Evolutionary conservation across 2,888 invertebrate genomes (phyloP).

Genomic region (Dichetophora obliterata): DNA sequence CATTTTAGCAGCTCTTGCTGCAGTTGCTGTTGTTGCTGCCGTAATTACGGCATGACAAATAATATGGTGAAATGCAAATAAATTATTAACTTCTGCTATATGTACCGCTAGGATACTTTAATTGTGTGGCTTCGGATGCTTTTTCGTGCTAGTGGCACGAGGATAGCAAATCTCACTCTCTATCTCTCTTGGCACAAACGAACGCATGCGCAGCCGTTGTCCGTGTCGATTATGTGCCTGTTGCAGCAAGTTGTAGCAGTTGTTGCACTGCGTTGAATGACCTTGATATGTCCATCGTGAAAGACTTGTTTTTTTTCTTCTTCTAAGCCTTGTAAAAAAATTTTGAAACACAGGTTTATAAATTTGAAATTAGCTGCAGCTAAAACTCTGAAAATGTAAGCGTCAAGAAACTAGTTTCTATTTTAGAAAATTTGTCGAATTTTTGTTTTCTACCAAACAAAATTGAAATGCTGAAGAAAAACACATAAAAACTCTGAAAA

Average conservation of each 20-base stretch:
- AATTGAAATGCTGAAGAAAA: no score
- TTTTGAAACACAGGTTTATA: neutral
- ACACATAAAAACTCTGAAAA: no score
- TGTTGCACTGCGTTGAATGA: neutral
- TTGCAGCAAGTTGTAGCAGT: neutral
- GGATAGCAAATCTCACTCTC: neutral
- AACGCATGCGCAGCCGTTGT: neutral
- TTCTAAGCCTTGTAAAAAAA: neutral
- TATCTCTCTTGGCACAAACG: neutral
- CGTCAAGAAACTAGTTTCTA: no score
- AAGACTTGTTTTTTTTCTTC: neutral
- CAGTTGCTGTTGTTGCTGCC: neutral
- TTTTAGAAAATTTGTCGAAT: no score
- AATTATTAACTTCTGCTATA: slow-evolving; percentile 37
- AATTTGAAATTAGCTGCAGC: no score
- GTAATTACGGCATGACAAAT: slow-evolving; percentile 44
- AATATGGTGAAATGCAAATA: slow-evolving; percentile 47
- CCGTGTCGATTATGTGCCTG: neutral
- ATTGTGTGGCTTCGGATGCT: neutral
- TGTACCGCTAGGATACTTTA: slow-evolving; percentile 7
- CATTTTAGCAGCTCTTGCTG: neutral
- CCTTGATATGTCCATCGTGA: neutral
- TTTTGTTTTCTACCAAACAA: no score
- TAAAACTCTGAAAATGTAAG: no score
- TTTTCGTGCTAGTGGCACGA: neutral